Evolutionary conservation across 2,888 invertebrate genomes (phyloP).

Genomic region (Parnassius smintheus): DNA sequence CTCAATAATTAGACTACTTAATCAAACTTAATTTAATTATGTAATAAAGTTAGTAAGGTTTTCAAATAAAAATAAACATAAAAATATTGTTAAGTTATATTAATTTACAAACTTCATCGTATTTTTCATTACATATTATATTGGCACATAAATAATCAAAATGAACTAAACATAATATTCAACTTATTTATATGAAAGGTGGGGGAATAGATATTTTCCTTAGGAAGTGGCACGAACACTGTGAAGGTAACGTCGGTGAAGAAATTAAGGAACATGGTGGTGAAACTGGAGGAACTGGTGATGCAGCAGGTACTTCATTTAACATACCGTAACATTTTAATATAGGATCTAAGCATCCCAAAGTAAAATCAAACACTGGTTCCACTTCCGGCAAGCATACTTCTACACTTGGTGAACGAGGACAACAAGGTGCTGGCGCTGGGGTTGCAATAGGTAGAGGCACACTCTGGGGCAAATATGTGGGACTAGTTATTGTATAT

Average conservation of each 20-base stretch:
- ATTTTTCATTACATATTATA: too few relatives aligned
- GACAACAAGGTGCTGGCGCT: conserved; percentile 6
- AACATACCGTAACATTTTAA: conserved; percentile 30
- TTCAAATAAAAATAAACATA: too few relatives aligned
- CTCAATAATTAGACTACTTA: too few relatives aligned
- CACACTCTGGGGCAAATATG: conserved; percentile 1
- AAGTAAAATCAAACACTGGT: conserved; percentile 20
- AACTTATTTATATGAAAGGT: conserved; percentile 47
- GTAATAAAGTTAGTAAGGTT: too few relatives aligned
- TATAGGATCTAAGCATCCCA: conserved; percentile 36
- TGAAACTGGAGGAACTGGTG: conserved; percentile 44
- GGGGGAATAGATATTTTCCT: conserved; percentile 63
- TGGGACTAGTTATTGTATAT: conserved; percentile 11
- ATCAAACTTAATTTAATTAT: too few relatives aligned
- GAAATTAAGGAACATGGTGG: conserved; percentile 50
- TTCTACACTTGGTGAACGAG: conserved; percentile 1
- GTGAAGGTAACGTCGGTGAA: conserved; percentile 42
- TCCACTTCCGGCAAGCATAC: conserved; percentile 10
- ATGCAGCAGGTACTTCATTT: conserved; percentile 19
- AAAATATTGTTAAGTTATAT: too few relatives aligned
- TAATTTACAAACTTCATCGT: too few relatives aligned
- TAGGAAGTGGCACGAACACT: conserved; percentile 47
- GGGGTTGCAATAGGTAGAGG: conserved; percentile 1
- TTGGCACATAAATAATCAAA: conserved; percentile 8
- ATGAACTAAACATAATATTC: not conserved